phyloP scores from a whole-genome alignment of 64 coral and sea anemone species.

The Stichodactyla mertensii region DNA sequence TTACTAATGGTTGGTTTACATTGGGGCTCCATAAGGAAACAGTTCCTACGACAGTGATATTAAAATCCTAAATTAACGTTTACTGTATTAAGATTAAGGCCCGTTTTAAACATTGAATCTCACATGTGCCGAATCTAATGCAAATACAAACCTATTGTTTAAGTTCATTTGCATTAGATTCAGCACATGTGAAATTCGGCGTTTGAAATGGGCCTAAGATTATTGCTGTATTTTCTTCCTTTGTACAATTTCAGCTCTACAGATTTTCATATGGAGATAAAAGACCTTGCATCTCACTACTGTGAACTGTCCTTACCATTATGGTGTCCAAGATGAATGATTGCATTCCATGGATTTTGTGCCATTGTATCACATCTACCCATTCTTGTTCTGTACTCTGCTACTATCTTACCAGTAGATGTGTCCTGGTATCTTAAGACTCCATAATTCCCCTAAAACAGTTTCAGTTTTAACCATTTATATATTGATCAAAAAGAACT shows the following conservation, averaged over 20 bases:
- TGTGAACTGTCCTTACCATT: constrained; percentile 46
- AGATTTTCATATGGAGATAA: not conserved
- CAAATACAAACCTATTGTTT: too few species aligned
- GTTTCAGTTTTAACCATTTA: too few species aligned
- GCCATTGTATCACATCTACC: constrained; percentile 95
- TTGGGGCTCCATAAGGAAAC: constrained; percentile 91
- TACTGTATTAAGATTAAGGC: not conserved
- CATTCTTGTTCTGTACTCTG: constrained; percentile 53
- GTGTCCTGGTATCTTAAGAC: constrained; percentile 84
- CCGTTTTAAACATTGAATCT: too few species aligned
- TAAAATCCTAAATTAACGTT: not conserved
- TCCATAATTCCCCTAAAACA: constrained; percentile 66
- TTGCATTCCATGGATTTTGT: constrained; percentile 84
- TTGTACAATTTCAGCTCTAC: too few species aligned
- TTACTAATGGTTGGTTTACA: constrained; percentile 59
- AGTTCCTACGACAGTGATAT: constrained; percentile 42
- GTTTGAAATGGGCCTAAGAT: too few species aligned
- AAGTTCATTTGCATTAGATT: too few species aligned
- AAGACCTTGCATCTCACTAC: not conserved
- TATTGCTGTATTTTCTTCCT: too few species aligned
- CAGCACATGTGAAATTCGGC: too few species aligned
- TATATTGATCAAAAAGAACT: too few species aligned
- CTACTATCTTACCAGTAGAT: constrained; percentile 77
- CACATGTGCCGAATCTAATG: too few species aligned
- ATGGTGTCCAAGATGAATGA: constrained; percentile 84